Evolutionary conservation across 2,888 invertebrate species (phyloP), one percentile per base, ranked within the genome.

Genomic region (Hemaris fuciformis): DNA sequence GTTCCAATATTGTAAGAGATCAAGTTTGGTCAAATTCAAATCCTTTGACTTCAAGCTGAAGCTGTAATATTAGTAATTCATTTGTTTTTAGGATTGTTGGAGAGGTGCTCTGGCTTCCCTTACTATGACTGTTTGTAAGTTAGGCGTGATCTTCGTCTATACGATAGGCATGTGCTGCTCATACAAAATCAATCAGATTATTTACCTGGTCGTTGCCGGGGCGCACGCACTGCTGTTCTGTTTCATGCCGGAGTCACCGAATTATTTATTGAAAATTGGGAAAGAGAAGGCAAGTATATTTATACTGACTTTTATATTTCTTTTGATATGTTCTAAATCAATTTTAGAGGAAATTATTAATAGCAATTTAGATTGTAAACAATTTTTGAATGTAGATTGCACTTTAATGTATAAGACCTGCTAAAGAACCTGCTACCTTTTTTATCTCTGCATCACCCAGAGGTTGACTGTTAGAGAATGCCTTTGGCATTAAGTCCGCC

Each of bases 161-260:
- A 79, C 79, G 0, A 64, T 85, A 0, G 87, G 87, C 0, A 84
- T 86, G 83, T 57, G 70, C 0, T 61, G 70, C 2, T 79, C 83
- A 0, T 88, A 87, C 38, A 65, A 62, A 6, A 73, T 65, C 5
- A 87, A 85, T 64, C 87, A 88, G 59, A 68, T 71, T 0, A 78
- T 85, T 1, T 88, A 85, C 59, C 61, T 88, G 7, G 68, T 71
- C 0, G 71, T 88, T 5, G 72, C 85, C 3, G 72, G 65, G 0
- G 20, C 65, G 0, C 88, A 88, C 57, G 81, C 76, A 3, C 4
- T 82, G 2, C 42, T 77, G 5, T 88, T 88, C 64, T 77, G 75
- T 57, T 83, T 83, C 41, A 86, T 89, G 88, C 89, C 89, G 0
- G 89, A 90, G 62, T 88, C 89, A 0, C 89, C 89, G 0, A 87